Evolutionary conservation across 2,113 vertebrate genomes (phyloP).

Genomic region (Pogona vitticeps): DNA sequence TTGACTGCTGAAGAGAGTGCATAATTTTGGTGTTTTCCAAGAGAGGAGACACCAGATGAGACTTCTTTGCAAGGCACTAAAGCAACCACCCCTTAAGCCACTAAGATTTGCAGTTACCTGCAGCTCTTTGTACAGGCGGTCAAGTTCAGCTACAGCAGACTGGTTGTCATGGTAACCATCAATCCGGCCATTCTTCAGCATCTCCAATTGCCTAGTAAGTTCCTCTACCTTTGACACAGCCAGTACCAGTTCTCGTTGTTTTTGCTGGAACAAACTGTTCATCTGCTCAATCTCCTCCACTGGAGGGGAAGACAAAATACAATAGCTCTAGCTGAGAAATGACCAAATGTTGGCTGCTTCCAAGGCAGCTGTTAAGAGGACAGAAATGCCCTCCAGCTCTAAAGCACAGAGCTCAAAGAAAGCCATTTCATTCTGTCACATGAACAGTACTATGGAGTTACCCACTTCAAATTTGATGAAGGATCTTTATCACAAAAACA

Average conservation of each 20-base stretch:
- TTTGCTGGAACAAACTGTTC: conserved; percentile 97
- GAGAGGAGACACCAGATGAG: accelerated
- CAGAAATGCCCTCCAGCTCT: conserved; percentile 19
- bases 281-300: conserved; percentile 99
- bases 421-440: neutral
- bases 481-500: neutral
- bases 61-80: neutral
- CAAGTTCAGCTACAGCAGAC: conserved; percentile 91
- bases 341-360: conserved; percentile 51
- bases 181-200: conserved; percentile 91
- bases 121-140: conserved; percentile 95
- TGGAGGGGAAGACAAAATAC: conserved; percentile 66
- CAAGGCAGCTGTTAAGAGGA: conserved; percentile 47
- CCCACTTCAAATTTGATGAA: neutral
- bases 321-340: conserved; percentile 65
- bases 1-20: neutral
- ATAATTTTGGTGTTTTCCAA: neutral
- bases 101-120: conserved; percentile 79
- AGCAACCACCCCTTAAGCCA: neutral
- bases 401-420: neutral
- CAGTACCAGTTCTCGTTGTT: conserved; percentile 92
- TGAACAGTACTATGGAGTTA: accelerated
- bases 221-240: conserved; percentile 94
- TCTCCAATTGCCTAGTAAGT: conserved; percentile 92
- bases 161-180: conserved; percentile 90